Evolutionary conservation across 2,113 vertebrate genomes (phyloP).

Genomic region (Pongo pygmaeus): DNA sequence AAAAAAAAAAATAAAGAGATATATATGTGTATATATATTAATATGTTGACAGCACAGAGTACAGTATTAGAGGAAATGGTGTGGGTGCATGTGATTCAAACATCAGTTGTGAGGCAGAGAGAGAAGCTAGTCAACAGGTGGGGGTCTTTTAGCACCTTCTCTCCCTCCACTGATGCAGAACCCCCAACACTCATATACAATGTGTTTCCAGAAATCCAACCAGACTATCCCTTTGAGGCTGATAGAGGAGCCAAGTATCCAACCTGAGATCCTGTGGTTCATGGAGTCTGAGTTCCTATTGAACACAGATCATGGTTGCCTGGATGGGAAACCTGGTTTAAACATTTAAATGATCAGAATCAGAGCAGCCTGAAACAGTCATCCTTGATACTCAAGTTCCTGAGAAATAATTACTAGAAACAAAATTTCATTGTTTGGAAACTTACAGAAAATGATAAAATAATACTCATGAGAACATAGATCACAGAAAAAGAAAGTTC

Average conservation of each 20-base stretch:
- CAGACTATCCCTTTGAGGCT: not conserved
- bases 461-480: not conserved
- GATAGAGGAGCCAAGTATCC: not conserved
- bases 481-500: not conserved
- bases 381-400: constrained; percentile 3
- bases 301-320: not conserved
- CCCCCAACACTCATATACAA: rapidly evolving
- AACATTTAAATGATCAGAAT: not conserved
- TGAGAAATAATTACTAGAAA: constrained; percentile 20
- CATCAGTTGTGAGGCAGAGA: not conserved
- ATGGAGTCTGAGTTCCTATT: not conserved
- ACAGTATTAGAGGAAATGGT: not conserved
- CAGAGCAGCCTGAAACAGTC: not conserved
- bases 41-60: not conserved
- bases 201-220: not conserved
- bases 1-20: too few species aligned
- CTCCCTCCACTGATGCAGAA: not conserved
- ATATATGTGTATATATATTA: not conserved
- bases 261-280: not conserved
- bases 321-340: not conserved
- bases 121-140: not conserved
- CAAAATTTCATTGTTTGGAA: not conserved
- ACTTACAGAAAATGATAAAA: constrained; percentile 1
- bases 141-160: not conserved
- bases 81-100: not conserved